Evolutionary conservation across 2,888 invertebrate genomes (phyloP), one percentile per base, ranked within the genome.

Genomic region (Deilephila elpenor): DNA sequence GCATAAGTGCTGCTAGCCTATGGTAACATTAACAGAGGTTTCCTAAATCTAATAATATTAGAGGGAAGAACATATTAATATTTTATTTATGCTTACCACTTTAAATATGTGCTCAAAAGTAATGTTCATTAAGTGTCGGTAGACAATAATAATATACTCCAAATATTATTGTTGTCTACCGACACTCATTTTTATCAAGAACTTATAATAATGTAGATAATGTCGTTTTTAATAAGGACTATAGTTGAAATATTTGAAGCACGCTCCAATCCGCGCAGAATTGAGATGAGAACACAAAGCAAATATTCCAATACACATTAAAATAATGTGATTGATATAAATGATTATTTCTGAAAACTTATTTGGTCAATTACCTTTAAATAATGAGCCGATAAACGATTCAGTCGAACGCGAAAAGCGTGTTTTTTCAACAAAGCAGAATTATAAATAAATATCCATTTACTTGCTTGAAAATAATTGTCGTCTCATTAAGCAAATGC

Each of bases 351-450:
- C 32, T 29, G 19, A 62, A 62, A 32, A 72, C 53, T 75, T 73
- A 74, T 74, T 71, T 74, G 74, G 73, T 61, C 74, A 73, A 74
- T 75, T 75, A 75, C 72, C 60, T 74, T 67, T 74, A 75, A 75
- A 73, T 75, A 75, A 74, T 72, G 75, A 77, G 14, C 64, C 71
- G 71, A 74, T 76, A 74, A 70, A 53, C 19, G 72, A 71, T 29
- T 71, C 72, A 60, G 29, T 73, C 71, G 72, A 53, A 51, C 71
- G 76, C 56, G 73, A 60, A 61, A 70, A 59, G 59, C 59, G 72
- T 73, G 70, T 64, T 70, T 56, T 62, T 44, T 53, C 32, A 62
- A 59, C 20, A 72, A 51, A 32, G 32, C 51, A 25, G 60, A 71
- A 62, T 62, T 62, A 72, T 56, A 0, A 72, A 56, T 62, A 14